Conservation (phyloP, 2,797 vertebrate species). For the Acanthiza pusilla region DNA sequence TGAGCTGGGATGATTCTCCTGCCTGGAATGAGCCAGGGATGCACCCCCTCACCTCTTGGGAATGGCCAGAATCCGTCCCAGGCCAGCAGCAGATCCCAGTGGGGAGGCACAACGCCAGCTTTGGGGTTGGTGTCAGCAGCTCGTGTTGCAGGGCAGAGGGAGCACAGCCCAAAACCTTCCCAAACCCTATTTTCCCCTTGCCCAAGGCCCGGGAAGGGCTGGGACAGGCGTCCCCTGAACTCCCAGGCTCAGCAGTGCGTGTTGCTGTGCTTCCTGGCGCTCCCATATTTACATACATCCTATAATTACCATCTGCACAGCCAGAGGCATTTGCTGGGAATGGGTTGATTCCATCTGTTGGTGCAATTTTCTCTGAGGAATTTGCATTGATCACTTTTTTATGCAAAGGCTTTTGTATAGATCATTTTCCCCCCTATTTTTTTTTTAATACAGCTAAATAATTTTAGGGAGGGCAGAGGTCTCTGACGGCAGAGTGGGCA, state of each 20-base stretch:
- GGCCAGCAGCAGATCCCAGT: fast-evolving
- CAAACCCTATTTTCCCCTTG: background rate
- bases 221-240: background rate
- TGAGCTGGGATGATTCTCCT: background rate
- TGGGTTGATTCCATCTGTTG: conserved; percentile 83
- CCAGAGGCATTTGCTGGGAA: conserved; percentile 81
- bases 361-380: conserved; percentile 80
- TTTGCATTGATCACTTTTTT: conserved; percentile 84
- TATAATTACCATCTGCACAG: conserved; percentile 84
- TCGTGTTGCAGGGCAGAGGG: background rate
- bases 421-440: conserved; percentile 51
- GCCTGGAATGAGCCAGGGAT: fast-evolving
- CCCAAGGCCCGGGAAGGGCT: background rate
- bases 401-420: conserved; percentile 80
- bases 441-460: conserved; percentile 64
- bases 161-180: background rate
- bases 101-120: fast-evolving
- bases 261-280: conserved; percentile 71
- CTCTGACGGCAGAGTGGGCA: background rate
- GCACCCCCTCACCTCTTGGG: fast-evolving
- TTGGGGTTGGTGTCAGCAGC: fast-evolving
- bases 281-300: conserved; percentile 79
- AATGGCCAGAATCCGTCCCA: background rate
- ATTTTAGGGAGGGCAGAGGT: background rate
- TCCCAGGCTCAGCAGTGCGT: conserved; percentile 53